Percentiles rank a stretch among this genome's conserved stretches.
Conservation (phyloP, 2,888 invertebrate genomes). For the Ischnura elegans region DNA sequence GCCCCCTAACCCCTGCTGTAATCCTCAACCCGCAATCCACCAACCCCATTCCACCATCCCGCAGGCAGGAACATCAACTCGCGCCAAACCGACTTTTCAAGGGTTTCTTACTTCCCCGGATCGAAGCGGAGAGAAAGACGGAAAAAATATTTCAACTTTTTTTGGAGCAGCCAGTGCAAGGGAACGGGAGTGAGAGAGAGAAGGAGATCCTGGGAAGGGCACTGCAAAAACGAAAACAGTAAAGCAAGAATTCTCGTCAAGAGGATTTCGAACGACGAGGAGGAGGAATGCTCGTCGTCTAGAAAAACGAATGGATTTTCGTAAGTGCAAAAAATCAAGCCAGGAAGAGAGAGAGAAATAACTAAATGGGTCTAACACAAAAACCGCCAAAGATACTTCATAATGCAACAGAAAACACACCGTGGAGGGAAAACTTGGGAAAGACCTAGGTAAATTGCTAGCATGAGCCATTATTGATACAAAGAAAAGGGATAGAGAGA, state of each 20-base stretch:
- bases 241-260: neutral
- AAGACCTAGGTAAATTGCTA: no score
- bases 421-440: no score
- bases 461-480: no score
- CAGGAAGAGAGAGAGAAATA: neutral
- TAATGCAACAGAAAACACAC: no score
- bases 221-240: neutral
- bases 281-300: neutral
- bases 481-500: no score
- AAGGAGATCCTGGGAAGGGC: neutral
- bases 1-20: neutral
- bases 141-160: neutral
- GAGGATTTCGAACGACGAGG: neutral
- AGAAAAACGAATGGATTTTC: neutral
- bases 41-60: neutral
- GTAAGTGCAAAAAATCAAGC: neutral
- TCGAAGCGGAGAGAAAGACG: neutral
- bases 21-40: neutral
- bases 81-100: neutral
- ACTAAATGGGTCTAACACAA: no score
- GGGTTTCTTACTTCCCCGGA: slow-evolving; percentile 30
- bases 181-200: neutral
- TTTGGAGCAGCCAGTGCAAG: neutral
- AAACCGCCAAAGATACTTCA: no score
- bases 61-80: slow-evolving; percentile 6